Evolutionary conservation across 2,888 invertebrate genomes (phyloP).

Genomic region (Buathra laborator): DNA sequence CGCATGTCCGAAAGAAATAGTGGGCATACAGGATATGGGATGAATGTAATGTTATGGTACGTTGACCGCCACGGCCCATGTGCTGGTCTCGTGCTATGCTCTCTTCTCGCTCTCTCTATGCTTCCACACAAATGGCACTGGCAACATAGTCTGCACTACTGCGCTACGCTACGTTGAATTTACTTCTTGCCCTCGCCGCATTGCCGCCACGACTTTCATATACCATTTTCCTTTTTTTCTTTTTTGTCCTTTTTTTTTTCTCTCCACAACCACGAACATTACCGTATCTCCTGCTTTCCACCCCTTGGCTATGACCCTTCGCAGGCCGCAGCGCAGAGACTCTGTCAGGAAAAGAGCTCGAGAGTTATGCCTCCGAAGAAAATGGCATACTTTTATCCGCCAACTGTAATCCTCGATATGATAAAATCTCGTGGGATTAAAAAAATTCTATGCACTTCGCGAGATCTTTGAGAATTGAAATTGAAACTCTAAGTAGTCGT

Average conservation of each 20-base stretch:
- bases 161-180: slow-evolving; percentile 79
- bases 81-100: slow-evolving; percentile 71
- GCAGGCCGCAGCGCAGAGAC: slow-evolving; percentile 43
- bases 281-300: slow-evolving; percentile 64
- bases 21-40: slow-evolving; percentile 77
- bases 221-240: slow-evolving; percentile 58
- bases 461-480: neutral
- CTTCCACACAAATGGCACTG: slow-evolving; percentile 46
- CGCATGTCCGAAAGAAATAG: slow-evolving; percentile 80
- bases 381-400: slow-evolving; percentile 22
- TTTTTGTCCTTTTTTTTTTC: slow-evolving; percentile 15
- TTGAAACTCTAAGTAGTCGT: neutral
- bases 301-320: slow-evolving; percentile 43
- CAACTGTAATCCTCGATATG: slow-evolving; percentile 6
- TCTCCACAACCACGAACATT: slow-evolving; percentile 59
- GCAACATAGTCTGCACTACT: slow-evolving; percentile 66
- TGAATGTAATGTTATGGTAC: slow-evolving; percentile 84
- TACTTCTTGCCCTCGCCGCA: slow-evolving; percentile 73
- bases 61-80: slow-evolving; percentile 83
- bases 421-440: slow-evolving; percentile 1
- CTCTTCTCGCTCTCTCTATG: slow-evolving; percentile 33
- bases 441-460: neutral
- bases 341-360: slow-evolving; percentile 34
- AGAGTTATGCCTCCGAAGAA: slow-evolving; percentile 36
- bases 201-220: slow-evolving; percentile 64